Conservation (phyloP, 2,797 vertebrate genomes). For the Botia almorhae region DNA sequence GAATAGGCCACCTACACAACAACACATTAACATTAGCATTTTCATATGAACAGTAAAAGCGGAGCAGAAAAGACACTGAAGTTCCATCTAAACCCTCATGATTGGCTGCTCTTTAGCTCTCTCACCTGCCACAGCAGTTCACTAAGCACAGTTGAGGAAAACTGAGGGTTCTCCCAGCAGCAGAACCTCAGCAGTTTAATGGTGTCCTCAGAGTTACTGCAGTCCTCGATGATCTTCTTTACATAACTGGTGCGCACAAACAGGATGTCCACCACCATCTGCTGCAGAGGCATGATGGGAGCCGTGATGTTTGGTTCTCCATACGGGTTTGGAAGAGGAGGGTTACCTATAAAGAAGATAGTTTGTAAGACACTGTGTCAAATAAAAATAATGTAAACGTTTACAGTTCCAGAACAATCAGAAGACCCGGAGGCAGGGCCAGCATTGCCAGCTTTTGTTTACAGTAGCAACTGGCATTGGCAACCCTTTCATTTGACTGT, state of each 20-base stretch:
- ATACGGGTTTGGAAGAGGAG: constrained; percentile 94
- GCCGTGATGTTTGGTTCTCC: constrained; percentile 95
- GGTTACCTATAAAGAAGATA: constrained; percentile 86
- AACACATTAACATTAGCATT: neutral
- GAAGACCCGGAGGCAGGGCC: too few species aligned
- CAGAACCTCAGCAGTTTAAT: constrained; percentile 98
- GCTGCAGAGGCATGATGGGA: constrained; percentile 97
- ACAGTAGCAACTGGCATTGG: too few species aligned
- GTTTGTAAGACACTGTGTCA: too few species aligned
- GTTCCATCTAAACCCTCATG: neutral
- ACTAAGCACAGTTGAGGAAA: constrained; percentile 98
- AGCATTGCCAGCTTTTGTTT: too few species aligned
- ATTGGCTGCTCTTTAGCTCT: neutral
- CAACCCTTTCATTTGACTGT: too few species aligned
- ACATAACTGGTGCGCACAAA: constrained; percentile 99
- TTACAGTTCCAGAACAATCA: too few species aligned
- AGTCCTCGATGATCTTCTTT: constrained; percentile 99
- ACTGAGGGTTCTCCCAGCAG: constrained; percentile 99
- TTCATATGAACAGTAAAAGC: neutral
- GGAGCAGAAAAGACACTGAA: neutral
- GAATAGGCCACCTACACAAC: constrained; percentile 93
- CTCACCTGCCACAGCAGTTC: constrained; percentile 99
- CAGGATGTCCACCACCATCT: constrained; percentile 95
- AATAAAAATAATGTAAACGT: too few species aligned
- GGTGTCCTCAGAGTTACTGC: constrained; percentile 98